These are phyloP conservation scores for Kryptolebias ocellatus DNA, from an alignment of 2,797 vertebrate genomes.

Conservation along the genomic window DNA sequence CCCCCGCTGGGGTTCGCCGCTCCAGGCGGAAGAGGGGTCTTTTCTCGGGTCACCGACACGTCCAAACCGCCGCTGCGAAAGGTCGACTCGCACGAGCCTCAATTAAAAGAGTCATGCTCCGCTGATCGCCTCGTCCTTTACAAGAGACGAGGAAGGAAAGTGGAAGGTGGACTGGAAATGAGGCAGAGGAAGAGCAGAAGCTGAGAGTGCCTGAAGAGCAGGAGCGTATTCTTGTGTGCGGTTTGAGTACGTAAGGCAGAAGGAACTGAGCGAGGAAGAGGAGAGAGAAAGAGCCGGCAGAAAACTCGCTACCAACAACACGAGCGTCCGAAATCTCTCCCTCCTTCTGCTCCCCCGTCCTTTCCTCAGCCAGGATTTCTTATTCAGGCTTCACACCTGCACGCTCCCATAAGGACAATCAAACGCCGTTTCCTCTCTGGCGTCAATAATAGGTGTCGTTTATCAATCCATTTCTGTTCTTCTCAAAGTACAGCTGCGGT, in stretches of 20 bases:
- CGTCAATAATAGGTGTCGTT: slow-evolving; percentile 53
- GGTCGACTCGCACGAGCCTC: slow-evolving; percentile 59
- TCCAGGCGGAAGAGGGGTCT: slow-evolving; percentile 41
- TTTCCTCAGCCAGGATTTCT: slow-evolving; percentile 41
- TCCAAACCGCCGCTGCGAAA: slow-evolving; percentile 63
- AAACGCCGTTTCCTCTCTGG: slow-evolving; percentile 61
- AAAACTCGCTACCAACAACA: slow-evolving; percentile 49
- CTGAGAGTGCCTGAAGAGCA: slow-evolving; percentile 60
- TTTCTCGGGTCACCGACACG: slow-evolving; percentile 60
- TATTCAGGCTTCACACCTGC: slow-evolving; percentile 71
- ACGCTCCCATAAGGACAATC: slow-evolving; percentile 58
- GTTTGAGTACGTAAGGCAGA: slow-evolving; percentile 45
- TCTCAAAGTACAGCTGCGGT: slow-evolving; percentile 31
- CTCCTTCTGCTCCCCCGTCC: slow-evolving; percentile 15
- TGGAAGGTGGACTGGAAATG: slow-evolving; percentile 18
- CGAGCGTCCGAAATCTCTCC: slow-evolving; percentile 52
- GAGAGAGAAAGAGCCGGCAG: slow-evolving; percentile 40
- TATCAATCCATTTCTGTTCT: slow-evolving; percentile 41
- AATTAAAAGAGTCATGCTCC: slow-evolving; percentile 79
- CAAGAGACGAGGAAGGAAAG: slow-evolving; percentile 34
- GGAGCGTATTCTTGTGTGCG: slow-evolving; percentile 59
- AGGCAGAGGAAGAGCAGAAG: slow-evolving; percentile 32
- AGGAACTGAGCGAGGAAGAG: slow-evolving; percentile 18
- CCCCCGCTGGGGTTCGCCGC: slow-evolving; percentile 32
- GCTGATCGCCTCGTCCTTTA: slow-evolving; percentile 67